A percentile compares a stretch with the other conserved stretches of the same genome.
Evolutionary conservation across 2,888 invertebrate genomes (phyloP).

Genomic region (Leuctra nigra): DNA sequence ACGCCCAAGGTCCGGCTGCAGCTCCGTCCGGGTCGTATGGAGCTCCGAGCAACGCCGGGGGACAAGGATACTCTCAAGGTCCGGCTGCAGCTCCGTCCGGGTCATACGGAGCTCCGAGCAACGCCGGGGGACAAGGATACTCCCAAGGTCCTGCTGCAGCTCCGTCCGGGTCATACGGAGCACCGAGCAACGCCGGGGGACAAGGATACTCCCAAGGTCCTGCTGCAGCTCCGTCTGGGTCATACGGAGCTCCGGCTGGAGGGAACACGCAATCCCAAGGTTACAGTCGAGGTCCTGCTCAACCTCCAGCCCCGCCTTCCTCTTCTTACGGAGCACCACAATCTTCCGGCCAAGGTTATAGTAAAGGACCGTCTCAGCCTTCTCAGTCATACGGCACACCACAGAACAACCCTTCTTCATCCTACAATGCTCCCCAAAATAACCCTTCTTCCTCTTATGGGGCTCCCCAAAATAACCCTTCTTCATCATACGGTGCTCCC

Average conservation of each 20-base stretch:
- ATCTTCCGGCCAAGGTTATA: slow-evolving; percentile 18
- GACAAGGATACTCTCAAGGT: too few relatives aligned
- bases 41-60: too few relatives aligned
- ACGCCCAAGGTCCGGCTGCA: slow-evolving; percentile 22
- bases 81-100: slow-evolving; percentile 29
- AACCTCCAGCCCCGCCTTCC: slow-evolving; percentile 16
- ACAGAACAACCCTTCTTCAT: neutral
- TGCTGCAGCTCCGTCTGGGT: too few relatives aligned
- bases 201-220: too few relatives aligned
- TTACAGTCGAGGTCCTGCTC: too few relatives aligned
- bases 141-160: too few relatives aligned
- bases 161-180: slow-evolving; percentile 23
- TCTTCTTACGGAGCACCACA: neutral
- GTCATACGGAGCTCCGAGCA: slow-evolving; percentile 25
- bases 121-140: too few relatives aligned
- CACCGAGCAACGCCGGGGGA: too few relatives aligned
- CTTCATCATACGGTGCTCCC: slow-evolving; percentile 43
- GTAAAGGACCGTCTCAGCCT: slow-evolving; percentile 25
- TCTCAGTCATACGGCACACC: slow-evolving; percentile 24
- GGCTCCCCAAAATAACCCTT: slow-evolving; percentile 39
- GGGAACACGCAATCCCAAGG: too few relatives aligned
- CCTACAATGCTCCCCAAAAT: slow-evolving; percentile 8
- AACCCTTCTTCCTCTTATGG: slow-evolving; percentile 18
- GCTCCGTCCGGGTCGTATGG: too few relatives aligned
- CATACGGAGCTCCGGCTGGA: slow-evolving; percentile 36